A percentile compares a stretch with the other conserved stretches of the same genome.
These are phyloP conservation scores for Takifugu bimaculatus DNA, from an alignment of 2,113 vertebrate genomes.

Conservation along the genomic window DNA sequence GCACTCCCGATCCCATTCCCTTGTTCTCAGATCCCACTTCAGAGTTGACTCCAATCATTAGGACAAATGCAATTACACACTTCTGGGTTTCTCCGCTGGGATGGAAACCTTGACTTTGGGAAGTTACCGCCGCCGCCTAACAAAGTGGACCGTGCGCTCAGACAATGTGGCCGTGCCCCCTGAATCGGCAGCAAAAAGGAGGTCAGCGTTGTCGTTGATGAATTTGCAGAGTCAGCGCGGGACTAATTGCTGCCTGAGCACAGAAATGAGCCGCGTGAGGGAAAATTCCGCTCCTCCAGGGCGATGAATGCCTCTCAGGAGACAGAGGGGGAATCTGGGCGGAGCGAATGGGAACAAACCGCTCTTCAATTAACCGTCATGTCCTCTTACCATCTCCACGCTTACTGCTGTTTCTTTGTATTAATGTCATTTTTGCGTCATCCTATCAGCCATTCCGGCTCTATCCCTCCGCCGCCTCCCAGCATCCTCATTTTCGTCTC, in stretches of 20 bases:
- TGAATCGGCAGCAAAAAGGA: conserved; percentile 52
- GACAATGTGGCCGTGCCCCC: conserved; percentile 37
- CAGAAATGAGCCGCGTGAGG: conserved; percentile 38
- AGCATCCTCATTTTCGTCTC: not conserved
- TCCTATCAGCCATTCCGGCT: conserved; percentile 4
- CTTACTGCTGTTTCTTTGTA: conserved; percentile 31
- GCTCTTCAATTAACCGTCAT: conserved; percentile 42
- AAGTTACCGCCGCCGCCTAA: conserved; percentile 21
- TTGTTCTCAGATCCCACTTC: conserved; percentile 39
- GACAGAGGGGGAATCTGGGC: conserved; percentile 31
- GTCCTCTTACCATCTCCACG: conserved; percentile 24
- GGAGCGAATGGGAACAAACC: conserved; percentile 45
- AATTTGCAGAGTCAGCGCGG: conserved; percentile 56
- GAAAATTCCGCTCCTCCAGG: conserved; percentile 31
- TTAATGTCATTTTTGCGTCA: conserved; percentile 13
- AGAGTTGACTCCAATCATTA: conserved; percentile 44
- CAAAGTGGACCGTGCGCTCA: conserved; percentile 12
- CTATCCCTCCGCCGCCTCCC: conserved; percentile 3
- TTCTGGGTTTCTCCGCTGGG: conserved; percentile 22
- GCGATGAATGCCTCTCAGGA: conserved; percentile 31
- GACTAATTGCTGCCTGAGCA: conserved; percentile 59
- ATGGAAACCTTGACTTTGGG: conserved; percentile 37
- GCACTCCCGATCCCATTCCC: conserved; percentile 30
- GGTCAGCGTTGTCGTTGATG: conserved; percentile 54
- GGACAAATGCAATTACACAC: conserved; percentile 38